Base-by-base conservation (phyloP, 2,888 invertebrate species). In the Callyntrura guangdongensis region DNA sequence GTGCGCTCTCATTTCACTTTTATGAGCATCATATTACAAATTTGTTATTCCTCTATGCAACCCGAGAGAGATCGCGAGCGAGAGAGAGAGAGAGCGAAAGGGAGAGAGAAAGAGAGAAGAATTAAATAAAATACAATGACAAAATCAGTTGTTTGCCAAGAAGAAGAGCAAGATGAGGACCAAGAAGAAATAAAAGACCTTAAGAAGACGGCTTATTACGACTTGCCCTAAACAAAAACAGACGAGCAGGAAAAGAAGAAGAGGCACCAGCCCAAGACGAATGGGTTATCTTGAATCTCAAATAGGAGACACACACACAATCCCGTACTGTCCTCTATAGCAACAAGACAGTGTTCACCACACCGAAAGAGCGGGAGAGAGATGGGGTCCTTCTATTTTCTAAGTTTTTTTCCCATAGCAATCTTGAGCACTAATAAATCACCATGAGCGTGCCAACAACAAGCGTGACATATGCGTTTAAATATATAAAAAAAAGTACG, bases 391-490 rank as follows among this genome's bases (percentile, higher is more conserved):
- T n/a, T n/a, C n/a, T n/a, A n/a, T n/a, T n/a, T n/a, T n/a, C n/a
- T n/a, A n/a, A n/a, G n/a, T n/a, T n/a, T n/a, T n/a, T n/a, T n/a
- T n/a, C n/a, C n/a, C n/a, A n/a, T n/a, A n/a, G n/a, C n/a, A n/a
- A n/a, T n/a, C n/a, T n/a, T n/a, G n/a, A n/a, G n/a, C n/a, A n/a
- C 36, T 67, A 67, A 85, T 86, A 86, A 86, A 86, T 86, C 86
- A 86, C 86, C 61, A 36, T 25, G 77, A 86, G 59, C 74, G 77
- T 77, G 86, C 77, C 72, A 72, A 67, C 67, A 67, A 67, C 67
- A 67, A 67, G 67, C 36, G 67, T 67, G 67, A 67, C 67, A 67
- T 27, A 67, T 67, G 67, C 36, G 67, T 36, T 67, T 67, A 27
- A 67, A 36, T 22, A 64, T 14, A 17, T 25, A 36, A n/a, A 36